A percentile compares a stretch with the other conserved stretches of the same genome.
phyloP scores from a whole-genome alignment of 2,113 vertebrate genomes.

The Lucifuga dentata region DNA sequence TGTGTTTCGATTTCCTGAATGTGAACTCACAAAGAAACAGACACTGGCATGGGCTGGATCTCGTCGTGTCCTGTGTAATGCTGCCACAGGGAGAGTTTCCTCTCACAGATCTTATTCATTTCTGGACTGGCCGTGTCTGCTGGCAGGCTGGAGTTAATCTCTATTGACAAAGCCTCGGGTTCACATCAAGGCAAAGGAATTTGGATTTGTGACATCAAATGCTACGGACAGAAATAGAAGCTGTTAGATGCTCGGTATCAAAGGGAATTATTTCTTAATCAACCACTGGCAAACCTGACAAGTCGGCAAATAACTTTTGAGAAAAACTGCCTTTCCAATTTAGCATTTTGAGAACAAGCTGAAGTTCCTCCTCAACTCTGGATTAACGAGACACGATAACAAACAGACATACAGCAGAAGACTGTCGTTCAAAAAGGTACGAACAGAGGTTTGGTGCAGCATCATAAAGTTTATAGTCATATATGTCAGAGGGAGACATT shows the following conservation, averaged over 20 bases:
- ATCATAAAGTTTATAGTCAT: too few relatives aligned
- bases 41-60: neutral
- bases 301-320: neutral
- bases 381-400: too few relatives aligned
- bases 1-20: neutral
- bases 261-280: conserved; percentile 17
- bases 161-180: conserved; percentile 24
- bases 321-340: too few relatives aligned
- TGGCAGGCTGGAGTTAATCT: conserved; percentile 23
- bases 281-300: conserved; percentile 9
- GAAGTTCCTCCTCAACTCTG: too few relatives aligned
- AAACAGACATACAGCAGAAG: too few relatives aligned
- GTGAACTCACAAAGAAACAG: neutral
- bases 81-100: conserved; percentile 6
- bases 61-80: conserved; percentile 7
- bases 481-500: too few relatives aligned
- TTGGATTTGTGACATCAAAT: conserved; percentile 19
- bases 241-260: conserved; percentile 22
- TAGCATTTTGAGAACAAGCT: too few relatives aligned
- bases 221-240: conserved; percentile 19
- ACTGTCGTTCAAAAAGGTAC: too few relatives aligned
- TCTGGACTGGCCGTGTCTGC: conserved; percentile 21
- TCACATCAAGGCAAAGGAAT: conserved; percentile 20
- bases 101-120: conserved; percentile 21
- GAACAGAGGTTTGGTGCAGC: too few relatives aligned